phyloP scores from a whole-genome alignment of 2,113 vertebrate genomes.

The Coptodon bakossiorum region DNA sequence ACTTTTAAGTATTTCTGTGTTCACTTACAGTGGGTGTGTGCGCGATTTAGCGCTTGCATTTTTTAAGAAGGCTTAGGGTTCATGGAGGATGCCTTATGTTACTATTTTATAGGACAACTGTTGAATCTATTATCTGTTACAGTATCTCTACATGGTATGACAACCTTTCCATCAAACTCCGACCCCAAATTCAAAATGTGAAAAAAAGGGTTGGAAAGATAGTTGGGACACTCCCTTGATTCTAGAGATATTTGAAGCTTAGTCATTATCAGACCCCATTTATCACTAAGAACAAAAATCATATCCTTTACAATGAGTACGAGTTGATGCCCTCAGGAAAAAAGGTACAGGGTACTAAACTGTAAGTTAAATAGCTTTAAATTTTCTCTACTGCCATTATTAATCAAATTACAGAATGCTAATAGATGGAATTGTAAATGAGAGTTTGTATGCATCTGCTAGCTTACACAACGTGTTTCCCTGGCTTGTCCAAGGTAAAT shows the following conservation, averaged over 20 bases:
- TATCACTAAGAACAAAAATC: background rate
- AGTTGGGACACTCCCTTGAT: background rate
- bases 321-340: background rate
- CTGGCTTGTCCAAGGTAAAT: background rate
- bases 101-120: background rate
- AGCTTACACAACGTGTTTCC: background rate
- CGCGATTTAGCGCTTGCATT: rapidly evolving
- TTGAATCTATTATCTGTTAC: background rate
- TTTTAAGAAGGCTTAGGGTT: background rate
- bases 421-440: background rate
- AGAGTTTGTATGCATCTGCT: background rate
- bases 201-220: background rate
- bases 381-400: background rate
- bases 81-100: background rate
- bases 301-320: rapidly evolving
- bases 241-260: background rate
- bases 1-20: background rate
- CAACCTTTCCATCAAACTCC: background rate
- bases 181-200: background rate
- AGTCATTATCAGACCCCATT: background rate
- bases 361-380: background rate
- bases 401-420: background rate
- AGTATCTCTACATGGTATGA: background rate
- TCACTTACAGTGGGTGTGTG: background rate
- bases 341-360: background rate